Base-by-base conservation (phyloP, 2,113 vertebrate species). In the Chaenogobius annularis region DNA sequence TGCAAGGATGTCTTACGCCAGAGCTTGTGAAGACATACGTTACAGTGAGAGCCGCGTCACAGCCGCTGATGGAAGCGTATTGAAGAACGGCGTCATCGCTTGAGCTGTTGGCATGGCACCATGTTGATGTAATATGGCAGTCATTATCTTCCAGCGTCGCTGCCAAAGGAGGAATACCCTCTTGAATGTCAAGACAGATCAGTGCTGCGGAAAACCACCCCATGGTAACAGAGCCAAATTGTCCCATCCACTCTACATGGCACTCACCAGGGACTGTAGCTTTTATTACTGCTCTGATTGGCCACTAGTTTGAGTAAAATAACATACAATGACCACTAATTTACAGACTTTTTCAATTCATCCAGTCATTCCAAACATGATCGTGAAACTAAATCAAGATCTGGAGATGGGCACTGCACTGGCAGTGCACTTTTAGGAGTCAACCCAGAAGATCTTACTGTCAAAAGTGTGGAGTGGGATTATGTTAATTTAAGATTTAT, bases 121-220 rank as follows among this genome's bases (percentile, higher is more conserved):
- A 13, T 90, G 85, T 91, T 92, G 90, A 91, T 91, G 89, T 91
- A 91, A 92, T 93, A 82, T 91, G 90, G 88, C 89, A 88, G 73
- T 74, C 81, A 88, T 93, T 90, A 92, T 88, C 87, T 87, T 68
- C 79, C 81, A 68, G 74, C 77, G 69, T 64, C 66, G 9, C 79
- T 50, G 81, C 88, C 86, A 91, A 80, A 87, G 79, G 70, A 89
- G 85, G 88, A 82, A 90, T 87, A 89, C 85, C 86, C 85, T 89
- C 87, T 88, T 74, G 72, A 81, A 89, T 81, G 85, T 90, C 88
- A 89, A 80, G 80, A 78, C 80, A 70, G 77, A 88, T 90, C 83
- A 86, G 62, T 58, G 48, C 74, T 73, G 55, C 73, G 74, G 83
- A 88, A 86, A 90, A 86, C 85, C 71, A 23, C 77, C 80, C 67